Evolutionary conservation across 2,888 invertebrate species (phyloP), one percentile per base, ranked within the genome.

Genomic region (Conomelus anceps): DNA sequence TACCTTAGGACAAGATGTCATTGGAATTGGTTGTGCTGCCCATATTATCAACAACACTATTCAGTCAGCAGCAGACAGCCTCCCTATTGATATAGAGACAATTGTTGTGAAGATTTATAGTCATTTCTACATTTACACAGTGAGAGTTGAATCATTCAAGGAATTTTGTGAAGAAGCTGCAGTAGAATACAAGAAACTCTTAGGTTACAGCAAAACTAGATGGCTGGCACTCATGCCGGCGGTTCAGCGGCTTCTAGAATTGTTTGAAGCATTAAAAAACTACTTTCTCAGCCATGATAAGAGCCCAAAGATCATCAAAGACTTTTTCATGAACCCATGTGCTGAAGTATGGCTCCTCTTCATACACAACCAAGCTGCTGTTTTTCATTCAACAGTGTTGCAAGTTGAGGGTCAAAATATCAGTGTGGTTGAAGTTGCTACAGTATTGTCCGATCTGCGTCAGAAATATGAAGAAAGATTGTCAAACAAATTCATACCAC

Each of bases 171-270:
- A 88, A 63, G 88, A 88, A 88, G 34, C 88, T 13, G 22, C 22
- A 17, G 34, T 29, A 41, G 88, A 88, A 34, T 88, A 88, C 34
- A n/a, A 88, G 3, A 34, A 34, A 34, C 88, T 88, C 11, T 22
- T 88, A 3, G 88, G 34, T 34, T 88, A n/a, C 88, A 88, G 88
- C 17, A 34, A 88, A 34, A 88, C 41, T 23, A 26, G 88, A 17
- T 29, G 88, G 41, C 22, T 88, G 22, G 34, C 88, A 41, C 34
- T 88, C 1, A 88, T 29, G 88, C 41, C 88, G 13, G 88, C 88
- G n/a, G 84, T 84, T 84, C 3, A 84, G 84, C 84, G 84, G 22
- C n/a, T 84, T 22, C 22, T 84, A 84, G 3, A 84, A 22, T 22
- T 84, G n/a, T 84, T 84, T 84, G 6, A 84, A 22, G 84, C 11